Base-by-base conservation (phyloP, 2,888 invertebrate species). In the Caenorhabditis plicata region DNA sequence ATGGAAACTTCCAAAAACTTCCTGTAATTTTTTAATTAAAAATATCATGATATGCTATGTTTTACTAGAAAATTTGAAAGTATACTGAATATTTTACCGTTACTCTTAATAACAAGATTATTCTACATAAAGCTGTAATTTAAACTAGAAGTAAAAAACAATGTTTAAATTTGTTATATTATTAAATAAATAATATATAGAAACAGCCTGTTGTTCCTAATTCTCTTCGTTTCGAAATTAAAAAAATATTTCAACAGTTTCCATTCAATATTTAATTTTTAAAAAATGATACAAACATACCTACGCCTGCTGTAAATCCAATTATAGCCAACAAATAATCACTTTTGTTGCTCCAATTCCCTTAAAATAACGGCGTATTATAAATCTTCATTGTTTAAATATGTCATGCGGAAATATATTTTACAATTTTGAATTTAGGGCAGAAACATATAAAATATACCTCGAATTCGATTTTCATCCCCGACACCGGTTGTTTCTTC, bases 1-100 rank as follows among this genome's bases (percentile, higher is more conserved):
- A 87, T 3, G 87, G 87, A 81, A 87, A 87, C 54, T 87, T 81
- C 87, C 87, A 87, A 11, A 87, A 83, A 72, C 87, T 87, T 36
- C 87, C 71, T 71, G 49, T 11, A 64, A 56, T 2, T 1, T 38
- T 5, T 15, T n/a, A n/a, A n/a, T n/a, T n/a, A n/a, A n/a, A n/a
- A n/a, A n/a, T n/a, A n/a, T n/a, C n/a, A n/a, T n/a, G n/a, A n/a
- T n/a, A n/a, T n/a, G n/a, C n/a, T n/a, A n/a, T n/a, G n/a, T n/a
- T n/a, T n/a, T n/a, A n/a, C n/a, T n/a, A n/a, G n/a, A n/a, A n/a
- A n/a, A n/a, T n/a, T n/a, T n/a, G n/a, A 29, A 29, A 29, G 11
- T 7, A 29, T 29, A 9, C 11, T 29, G 29, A 29, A 7, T 9
- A 11, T 29, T 29, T 29, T 29, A 7, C 11, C 11, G 29, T 7